Conservation (phyloP, 1,140 invertebrate genomes). For the Notospermus geniculatus region DNA sequence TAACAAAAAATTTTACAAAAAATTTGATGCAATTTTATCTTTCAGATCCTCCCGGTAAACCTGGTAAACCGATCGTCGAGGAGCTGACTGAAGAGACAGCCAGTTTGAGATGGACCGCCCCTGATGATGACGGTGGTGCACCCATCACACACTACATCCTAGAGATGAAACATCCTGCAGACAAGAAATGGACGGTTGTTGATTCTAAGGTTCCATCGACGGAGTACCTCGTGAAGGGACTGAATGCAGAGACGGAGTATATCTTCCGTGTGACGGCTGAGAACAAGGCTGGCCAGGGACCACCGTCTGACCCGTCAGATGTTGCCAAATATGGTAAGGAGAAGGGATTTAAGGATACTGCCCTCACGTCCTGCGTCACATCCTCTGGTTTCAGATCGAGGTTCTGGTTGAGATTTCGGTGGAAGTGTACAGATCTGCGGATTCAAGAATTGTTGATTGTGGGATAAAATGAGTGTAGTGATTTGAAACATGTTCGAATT, state of each 20-base stretch:
- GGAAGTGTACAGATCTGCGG: too few relatives aligned
- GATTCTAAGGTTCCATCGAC: conserved; percentile 26
- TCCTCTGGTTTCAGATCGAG: too few relatives aligned
- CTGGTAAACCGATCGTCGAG: conserved; percentile 80
- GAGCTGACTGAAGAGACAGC: conserved; percentile 95
- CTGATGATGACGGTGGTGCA: conserved; percentile 96
- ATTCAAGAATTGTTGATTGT: too few relatives aligned
- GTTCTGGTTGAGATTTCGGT: too few relatives aligned
- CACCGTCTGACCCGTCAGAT: conserved; percentile 66
- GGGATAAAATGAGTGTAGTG: too few relatives aligned
- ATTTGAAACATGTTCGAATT: too few relatives aligned
- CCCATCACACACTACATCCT: conserved; percentile 88
- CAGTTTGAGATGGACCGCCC: conserved; percentile 91
- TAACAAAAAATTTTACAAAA: too few relatives aligned
- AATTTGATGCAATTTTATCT: background rate
- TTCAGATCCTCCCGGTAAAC: conserved; percentile 68
- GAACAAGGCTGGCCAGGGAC: conserved; percentile 94
- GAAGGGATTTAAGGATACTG: too few relatives aligned
- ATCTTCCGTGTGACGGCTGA: conserved; percentile 93
- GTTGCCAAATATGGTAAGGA: conserved; percentile 22
- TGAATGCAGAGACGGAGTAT: conserved; percentile 87
- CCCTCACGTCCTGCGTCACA: too few relatives aligned
- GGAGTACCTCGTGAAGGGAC: conserved; percentile 83
- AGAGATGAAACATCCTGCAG: conserved; percentile 67
- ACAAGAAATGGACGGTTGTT: conserved; percentile 90